Evolutionary conservation across 2,797 vertebrate genomes (phyloP), one percentile per base, ranked within the genome.

Genomic region (Bovichtus diacanthus): DNA sequence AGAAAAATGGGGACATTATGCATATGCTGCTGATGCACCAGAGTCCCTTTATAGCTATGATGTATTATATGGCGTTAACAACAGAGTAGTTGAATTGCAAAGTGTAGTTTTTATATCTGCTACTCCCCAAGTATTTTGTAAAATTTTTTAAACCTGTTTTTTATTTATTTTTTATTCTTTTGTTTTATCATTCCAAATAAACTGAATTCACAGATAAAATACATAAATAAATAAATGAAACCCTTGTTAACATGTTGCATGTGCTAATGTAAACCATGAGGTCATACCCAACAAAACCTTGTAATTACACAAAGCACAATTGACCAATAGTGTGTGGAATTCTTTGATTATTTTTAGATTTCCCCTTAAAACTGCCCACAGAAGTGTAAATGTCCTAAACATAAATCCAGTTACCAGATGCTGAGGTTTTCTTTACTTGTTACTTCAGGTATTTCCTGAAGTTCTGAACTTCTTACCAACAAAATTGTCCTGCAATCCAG

Each of bases 401-500:
- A 41, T 47, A 25, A 41, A 49, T 62, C 50, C 23, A 34, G 23
- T 19, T n/a, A 41, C 50, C 25, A 51, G 43, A 54, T 9, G n/a
- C 44, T 19, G 60, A 2, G 8, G 12, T 23, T 58, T 25, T 47
- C 34, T 23, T 10, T 9, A 44, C 27, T 36, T 46, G 27, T 46
- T 51, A 34, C 47, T 31, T 21, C 6, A 47, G 2, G 3, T 27
- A 27, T 27, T 27, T 27, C 27, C 27, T 27, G 27, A 27, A 27
- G 27, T 27, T 27, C 27, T 27, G 27, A 27, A 27, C 27, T 27
- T 44, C 39, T 51, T 49, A 31, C 16, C 41, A 77, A 64, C 23
- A 68, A 65, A 80, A 70, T 15, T 54, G 15, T 41, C 13, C 21
- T 62, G 50, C 68, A 47, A 56, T 70, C 25, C 46, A 72, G 74